Percentiles rank a stretch among this genome's conserved stretches.
Evolutionary conservation across 53 echinoderm and acorn worm genomes (phyloP).

Genomic region (Pentamera pediparva): DNA sequence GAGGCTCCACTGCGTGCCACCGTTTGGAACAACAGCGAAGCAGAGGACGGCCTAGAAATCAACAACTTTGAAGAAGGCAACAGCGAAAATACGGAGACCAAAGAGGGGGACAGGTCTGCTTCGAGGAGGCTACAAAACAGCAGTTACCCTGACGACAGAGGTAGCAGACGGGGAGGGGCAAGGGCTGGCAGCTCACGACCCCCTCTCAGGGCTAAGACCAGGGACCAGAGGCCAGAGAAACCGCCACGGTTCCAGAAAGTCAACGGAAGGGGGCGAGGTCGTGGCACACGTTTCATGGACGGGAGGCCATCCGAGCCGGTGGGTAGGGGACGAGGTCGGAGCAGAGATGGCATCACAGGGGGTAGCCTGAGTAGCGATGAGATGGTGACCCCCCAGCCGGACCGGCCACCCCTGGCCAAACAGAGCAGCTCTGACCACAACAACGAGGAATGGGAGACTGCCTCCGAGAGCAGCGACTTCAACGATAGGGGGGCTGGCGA

Average conservation of each 20-base stretch:
- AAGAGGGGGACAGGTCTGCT: constrained; percentile 13
- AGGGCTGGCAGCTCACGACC: neutral
- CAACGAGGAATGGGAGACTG: constrained; percentile 99
- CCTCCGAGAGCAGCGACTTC: constrained; percentile 98
- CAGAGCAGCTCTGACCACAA: constrained; percentile 93
- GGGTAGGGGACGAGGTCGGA: constrained; percentile 25
- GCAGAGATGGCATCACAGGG: constrained; percentile 21
- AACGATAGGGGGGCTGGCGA: constrained; percentile 58
- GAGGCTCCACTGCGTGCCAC: constrained; percentile 12
- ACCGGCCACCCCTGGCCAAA: constrained; percentile 54
- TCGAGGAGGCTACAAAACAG: constrained; percentile 23
- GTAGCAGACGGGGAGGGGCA: constrained; percentile 24
- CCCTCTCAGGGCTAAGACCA: constrained; percentile 5
- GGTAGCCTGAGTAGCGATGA: constrained; percentile 63
- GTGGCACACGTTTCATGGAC: too few species aligned
- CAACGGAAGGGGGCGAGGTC: constrained; percentile 63
- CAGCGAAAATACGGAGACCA: neutral
- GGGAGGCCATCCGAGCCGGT: constrained; percentile 20
- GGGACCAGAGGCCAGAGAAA: constrained; percentile 54
- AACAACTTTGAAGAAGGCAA: constrained; percentile 8
- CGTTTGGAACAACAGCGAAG: constrained; percentile 27
- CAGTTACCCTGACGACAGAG: constrained; percentile 21
- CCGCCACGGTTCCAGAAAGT: constrained; percentile 86
- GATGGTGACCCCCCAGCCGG: constrained; percentile 25
- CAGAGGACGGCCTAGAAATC: constrained; percentile 5